A percentile compares a stretch with the other conserved stretches of the same genome.
phyloP scores from a whole-genome alignment of 1,140 invertebrate genomes.

The Ridgeia piscesae region DNA sequence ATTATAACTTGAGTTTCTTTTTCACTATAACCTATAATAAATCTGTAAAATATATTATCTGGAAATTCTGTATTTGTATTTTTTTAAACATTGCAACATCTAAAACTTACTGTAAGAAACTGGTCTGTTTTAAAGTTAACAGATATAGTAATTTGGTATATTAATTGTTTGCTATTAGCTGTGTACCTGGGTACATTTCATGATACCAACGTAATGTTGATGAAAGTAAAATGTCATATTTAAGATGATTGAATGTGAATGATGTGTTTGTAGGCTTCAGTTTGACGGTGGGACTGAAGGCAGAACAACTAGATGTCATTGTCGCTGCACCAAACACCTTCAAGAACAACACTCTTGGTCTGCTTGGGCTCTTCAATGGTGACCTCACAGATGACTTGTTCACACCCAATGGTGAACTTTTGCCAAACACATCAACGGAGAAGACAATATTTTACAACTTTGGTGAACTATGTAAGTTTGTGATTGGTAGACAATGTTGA shows the following conservation, averaged over 20 bases:
- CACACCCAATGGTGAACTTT: not conserved
- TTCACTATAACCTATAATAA: no score
- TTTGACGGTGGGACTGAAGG: not conserved
- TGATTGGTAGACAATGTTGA: no score
- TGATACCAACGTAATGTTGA: not conserved
- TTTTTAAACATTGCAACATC: not conserved
- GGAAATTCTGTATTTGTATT: no score
- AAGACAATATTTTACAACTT: not conserved
- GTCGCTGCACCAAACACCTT: not conserved
- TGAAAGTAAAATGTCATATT: not conserved
- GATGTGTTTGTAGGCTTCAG: not conserved
- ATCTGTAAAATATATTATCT: no score
- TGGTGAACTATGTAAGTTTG: not conserved
- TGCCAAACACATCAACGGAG: not conserved
- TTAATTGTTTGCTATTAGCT: not conserved
- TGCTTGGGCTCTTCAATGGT: not conserved
- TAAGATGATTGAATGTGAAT: not conserved
- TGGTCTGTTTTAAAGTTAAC: not conserved
- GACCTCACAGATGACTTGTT: not conserved
- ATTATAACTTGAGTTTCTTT: no score
- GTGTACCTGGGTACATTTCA: not conserved
- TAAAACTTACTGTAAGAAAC: not conserved
- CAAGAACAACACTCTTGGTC: not conserved
- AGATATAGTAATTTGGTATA: not conserved
- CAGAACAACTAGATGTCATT: not conserved